Base-by-base conservation (phyloP, 2,113 vertebrate genomes). In the Psittacara wagleri region DNA sequence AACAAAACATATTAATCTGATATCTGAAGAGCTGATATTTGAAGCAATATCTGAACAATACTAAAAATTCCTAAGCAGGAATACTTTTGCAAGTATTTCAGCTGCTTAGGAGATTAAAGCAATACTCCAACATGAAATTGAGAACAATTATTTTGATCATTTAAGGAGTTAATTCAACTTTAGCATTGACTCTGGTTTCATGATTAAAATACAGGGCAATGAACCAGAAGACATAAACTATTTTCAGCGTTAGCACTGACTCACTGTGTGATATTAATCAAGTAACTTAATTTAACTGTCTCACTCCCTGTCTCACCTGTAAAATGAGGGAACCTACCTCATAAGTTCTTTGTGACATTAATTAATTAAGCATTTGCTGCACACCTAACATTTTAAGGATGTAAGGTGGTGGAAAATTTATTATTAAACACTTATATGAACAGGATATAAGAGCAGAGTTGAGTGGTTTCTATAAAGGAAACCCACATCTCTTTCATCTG, bases 181-280 rank as follows among this genome's bases (percentile, higher is more conserved):
- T 18, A 64, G 28, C 88, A 20, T 74, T 88, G 70, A 92, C 22
- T 90, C 64, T 76, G 13, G 13, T 57, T 48, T 69, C 64, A 86
- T 82, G 79, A 94, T 63, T 92, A 95, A 93, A 96, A 90, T 67
- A 73, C n/a, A 72, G 39, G 49, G 62, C 61, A 88, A 86, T 73
- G 48, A 94, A 93, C 5, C 62, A 92, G 83, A 86, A 92, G 74
- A 55, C 48, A 75, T 64, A 72, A 81, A 75, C 83, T 94, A 93
- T 92, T 95, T 95, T 92, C 66, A 93, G 90, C 6, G 2, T 86
- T 94, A 86, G 66, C 92, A 94, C 69, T 96, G 88, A 94, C 95
- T 97, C 94, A 96, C 17, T n/a, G 61, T 93, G 61, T 94, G 90
- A 92, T 94, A 81, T 84, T 95, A 88, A 88, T 57, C 48, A 92